phyloP scores from a whole-genome alignment of 2,113 vertebrate species.

The Edolisoma coerulescens region DNA sequence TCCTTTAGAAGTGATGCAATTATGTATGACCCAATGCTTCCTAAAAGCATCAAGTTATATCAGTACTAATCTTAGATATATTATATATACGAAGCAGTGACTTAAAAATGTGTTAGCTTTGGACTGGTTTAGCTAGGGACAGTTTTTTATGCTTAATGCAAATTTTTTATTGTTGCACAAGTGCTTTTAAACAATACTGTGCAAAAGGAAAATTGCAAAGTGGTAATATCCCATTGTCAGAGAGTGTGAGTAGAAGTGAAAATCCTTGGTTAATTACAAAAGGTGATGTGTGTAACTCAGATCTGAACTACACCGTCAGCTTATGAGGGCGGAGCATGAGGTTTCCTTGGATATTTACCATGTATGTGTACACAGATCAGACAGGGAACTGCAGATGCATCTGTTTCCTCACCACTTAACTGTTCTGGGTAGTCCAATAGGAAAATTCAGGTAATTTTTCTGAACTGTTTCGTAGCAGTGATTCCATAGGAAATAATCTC shows the following conservation, averaged over 20 bases:
- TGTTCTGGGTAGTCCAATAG: background rate
- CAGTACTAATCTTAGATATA: background rate
- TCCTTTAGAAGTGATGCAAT: background rate
- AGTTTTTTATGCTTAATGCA: background rate
- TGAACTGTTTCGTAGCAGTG: background rate
- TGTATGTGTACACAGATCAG: background rate
- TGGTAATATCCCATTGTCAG: background rate
- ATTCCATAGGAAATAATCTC: background rate
- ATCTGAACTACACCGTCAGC: fast-evolving
- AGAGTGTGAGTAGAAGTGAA: background rate
- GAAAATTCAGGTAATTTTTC: background rate
- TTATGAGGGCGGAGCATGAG: background rate
- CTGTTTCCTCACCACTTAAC: background rate
- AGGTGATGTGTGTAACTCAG: background rate
- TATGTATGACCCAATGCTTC: background rate
- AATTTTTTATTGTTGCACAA: background rate
- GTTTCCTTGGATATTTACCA: background rate
- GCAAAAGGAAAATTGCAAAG: background rate
- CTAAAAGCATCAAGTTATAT: background rate
- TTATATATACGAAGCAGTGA: background rate
- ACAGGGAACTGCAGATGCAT: background rate
- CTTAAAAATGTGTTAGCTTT: background rate
- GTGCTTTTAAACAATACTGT: background rate
- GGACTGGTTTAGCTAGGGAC: background rate
- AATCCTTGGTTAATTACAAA: background rate